Base-by-base conservation (phyloP, 2,888 invertebrate genomes). In the Lithophane socia region DNA sequence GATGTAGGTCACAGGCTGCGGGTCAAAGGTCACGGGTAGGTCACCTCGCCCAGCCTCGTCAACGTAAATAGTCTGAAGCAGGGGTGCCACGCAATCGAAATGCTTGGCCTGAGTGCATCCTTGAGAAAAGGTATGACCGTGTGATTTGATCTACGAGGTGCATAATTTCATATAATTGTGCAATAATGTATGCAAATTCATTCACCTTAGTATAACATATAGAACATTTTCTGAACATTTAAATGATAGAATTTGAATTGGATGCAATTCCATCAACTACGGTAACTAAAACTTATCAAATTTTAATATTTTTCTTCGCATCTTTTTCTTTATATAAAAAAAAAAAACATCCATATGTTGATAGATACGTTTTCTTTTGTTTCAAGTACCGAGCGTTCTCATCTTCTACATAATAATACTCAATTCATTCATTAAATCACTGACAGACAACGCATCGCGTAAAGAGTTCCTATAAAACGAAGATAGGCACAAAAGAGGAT, bases 11-110 rank as follows among this genome's bases (percentile, higher is more conserved):
- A 94, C 94, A 96, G 97, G 94, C 96, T 96, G 87, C 95, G 93
- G 97, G 97, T 97, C 97, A 97, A 96, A 97, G 97, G 97, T 97
- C 97, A 95, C 94, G 95, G 93, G 94, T 94, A 95, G 96, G 95
- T 95, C 95, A 91, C 93, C 91, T 89, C 90, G 84, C 89, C 88
- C 90, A 91, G 91, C 90, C 90, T 91, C 92, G 90, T 87, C 92
- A 92, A 92, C 92, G 92, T 94, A 93, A 93, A 93, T 93, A 92
- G 92, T 92, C 93, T 92, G 92, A 91, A 88, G 88, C 88, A 90
- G 89, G 90, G 87, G 21, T 87, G 85, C 61, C 84, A 76, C 83
- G 77, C 54, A 54, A 74, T 42, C 42, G 12, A 67, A 77, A 75
- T 58, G 74, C 75, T 80, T 77, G 74, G 56, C 42, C 60, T 24